A percentile compares a stretch with the other conserved stretches of the same genome.
Evolutionary conservation across 2,113 vertebrate species (phyloP).

Genomic region (Hippocampus barbouri): DNA sequence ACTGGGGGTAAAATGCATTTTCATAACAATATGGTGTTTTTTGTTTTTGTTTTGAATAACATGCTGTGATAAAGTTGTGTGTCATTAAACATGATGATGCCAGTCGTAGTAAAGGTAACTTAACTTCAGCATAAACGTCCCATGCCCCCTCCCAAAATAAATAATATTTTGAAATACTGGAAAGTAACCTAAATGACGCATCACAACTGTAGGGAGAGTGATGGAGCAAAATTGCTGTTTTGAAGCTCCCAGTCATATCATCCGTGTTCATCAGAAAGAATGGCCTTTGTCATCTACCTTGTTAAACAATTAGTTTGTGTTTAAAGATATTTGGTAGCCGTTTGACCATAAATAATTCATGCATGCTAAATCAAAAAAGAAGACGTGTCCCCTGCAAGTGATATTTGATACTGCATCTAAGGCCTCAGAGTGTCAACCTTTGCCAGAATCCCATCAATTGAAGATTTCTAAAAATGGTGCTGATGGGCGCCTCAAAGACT

Average conservation of each 20-base stretch:
- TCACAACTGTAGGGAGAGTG: neutral
- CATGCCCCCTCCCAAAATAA: too few species aligned
- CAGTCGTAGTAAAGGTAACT: too few species aligned
- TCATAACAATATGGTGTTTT: too few species aligned
- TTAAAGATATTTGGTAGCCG: slow-evolving; percentile 65
- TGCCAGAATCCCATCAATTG: slow-evolving; percentile 74
- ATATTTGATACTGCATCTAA: slow-evolving; percentile 78
- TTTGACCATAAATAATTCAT: slow-evolving; percentile 72
- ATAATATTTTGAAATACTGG: too few species aligned
- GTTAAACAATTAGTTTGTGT: slow-evolving; percentile 61
- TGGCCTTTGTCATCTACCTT: slow-evolving; percentile 30
- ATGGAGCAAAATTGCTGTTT: neutral
- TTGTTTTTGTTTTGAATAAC: too few species aligned
- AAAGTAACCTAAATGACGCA: neutral
- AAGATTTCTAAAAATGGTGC: slow-evolving; percentile 72
- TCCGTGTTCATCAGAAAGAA: slow-evolving; percentile 59
- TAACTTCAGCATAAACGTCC: too few species aligned
- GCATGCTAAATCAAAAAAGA: slow-evolving; percentile 73
- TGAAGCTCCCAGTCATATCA: neutral
- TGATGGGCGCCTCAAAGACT: slow-evolving; percentile 65
- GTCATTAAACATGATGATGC: too few species aligned
- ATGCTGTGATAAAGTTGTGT: too few species aligned
- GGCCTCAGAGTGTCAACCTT: slow-evolving; percentile 69
- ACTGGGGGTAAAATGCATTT: too few species aligned
- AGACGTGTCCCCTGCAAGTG: slow-evolving; percentile 70